Evolutionary conservation across 92 coral and sea anemone species (phyloP).

Genomic region (Phymanthus crucifer): DNA sequence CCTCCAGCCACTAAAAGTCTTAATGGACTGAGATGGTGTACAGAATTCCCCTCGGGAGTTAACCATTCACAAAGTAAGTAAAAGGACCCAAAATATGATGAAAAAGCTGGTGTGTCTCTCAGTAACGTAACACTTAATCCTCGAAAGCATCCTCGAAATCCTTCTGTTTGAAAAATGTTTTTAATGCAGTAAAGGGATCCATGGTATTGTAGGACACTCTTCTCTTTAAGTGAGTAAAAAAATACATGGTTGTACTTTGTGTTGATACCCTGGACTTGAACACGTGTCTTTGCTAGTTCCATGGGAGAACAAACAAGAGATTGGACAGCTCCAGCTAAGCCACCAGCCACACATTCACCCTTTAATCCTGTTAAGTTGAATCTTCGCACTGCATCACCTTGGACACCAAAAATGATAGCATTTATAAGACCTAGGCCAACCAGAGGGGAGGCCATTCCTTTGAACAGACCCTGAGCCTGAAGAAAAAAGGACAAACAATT

Average conservation of each 20-base stretch:
- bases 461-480: conserved; percentile 86
- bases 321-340: conserved; percentile 83
- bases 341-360: conserved; percentile 72
- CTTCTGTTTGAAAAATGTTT: conserved; percentile 62
- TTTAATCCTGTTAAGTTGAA: conserved; percentile 61
- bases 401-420: conserved; percentile 91
- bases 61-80: conserved; percentile 65
- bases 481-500: not conserved
- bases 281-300: conserved; percentile 90
- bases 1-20: conserved; percentile 88
- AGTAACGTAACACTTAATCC: conserved; percentile 73
- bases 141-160: conserved; percentile 72
- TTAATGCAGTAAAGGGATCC: conserved; percentile 86
- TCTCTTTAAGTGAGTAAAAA: conserved; percentile 39
- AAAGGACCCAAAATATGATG: conserved; percentile 82
- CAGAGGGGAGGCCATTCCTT: conserved; percentile 95
- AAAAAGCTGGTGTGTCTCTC: conserved; percentile 83
- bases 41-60: conserved; percentile 41
- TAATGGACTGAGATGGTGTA: conserved; percentile 55
- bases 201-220: conserved; percentile 32
- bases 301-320: conserved; percentile 80
- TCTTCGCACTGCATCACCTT: conserved; percentile 66
- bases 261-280: conserved; percentile 87
- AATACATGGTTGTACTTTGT: conserved; percentile 36
- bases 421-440: conserved; percentile 87